Percentiles rank a stretch among this genome's conserved stretches.
phyloP scores from a whole-genome alignment of 2,888 invertebrate species.

The Timema podura region DNA sequence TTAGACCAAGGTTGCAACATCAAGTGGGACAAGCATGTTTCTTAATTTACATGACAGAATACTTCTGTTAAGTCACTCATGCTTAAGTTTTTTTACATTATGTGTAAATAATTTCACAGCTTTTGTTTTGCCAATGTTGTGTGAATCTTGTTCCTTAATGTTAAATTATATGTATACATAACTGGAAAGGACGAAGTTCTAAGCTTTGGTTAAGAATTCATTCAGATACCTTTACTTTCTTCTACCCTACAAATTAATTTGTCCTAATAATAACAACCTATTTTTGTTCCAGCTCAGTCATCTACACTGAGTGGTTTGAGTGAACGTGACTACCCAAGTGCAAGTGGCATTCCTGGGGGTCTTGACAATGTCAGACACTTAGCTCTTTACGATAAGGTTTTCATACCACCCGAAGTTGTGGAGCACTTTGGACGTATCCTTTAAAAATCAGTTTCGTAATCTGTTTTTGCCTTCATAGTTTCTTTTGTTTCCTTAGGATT shows the following conservation, averaged over 20 bases:
- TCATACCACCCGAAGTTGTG: conserved; percentile 88
- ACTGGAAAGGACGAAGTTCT: too few species aligned
- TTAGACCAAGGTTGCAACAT: too few species aligned
- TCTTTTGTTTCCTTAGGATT: neutral
- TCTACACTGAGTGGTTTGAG: conserved; percentile 86
- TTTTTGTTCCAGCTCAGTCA: conserved; percentile 51
- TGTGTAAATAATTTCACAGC: too few species aligned
- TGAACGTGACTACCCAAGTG: conserved; percentile 85
- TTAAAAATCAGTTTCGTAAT: conserved; percentile 40
- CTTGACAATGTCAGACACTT: conserved; percentile 71
- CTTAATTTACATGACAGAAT: too few species aligned
- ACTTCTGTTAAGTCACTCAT: too few species aligned
- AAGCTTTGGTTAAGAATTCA: too few species aligned
- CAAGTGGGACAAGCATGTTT: too few species aligned
- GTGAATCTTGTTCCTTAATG: neutral
- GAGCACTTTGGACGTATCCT: conserved; percentile 94
- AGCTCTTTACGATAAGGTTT: conserved; percentile 75
- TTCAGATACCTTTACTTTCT: too few species aligned
- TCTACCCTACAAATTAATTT: too few species aligned
- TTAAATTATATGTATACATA: too few species aligned
- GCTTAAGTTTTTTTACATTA: too few species aligned
- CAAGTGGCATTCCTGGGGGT: conserved; percentile 65
- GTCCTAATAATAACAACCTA: too few species aligned
- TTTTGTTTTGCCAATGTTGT: neutral
- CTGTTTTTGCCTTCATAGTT: conserved; percentile 17